These are phyloP conservation scores for Xiphydria camelus DNA, from an alignment of 2,888 invertebrate species.

Conservation along the genomic window DNA sequence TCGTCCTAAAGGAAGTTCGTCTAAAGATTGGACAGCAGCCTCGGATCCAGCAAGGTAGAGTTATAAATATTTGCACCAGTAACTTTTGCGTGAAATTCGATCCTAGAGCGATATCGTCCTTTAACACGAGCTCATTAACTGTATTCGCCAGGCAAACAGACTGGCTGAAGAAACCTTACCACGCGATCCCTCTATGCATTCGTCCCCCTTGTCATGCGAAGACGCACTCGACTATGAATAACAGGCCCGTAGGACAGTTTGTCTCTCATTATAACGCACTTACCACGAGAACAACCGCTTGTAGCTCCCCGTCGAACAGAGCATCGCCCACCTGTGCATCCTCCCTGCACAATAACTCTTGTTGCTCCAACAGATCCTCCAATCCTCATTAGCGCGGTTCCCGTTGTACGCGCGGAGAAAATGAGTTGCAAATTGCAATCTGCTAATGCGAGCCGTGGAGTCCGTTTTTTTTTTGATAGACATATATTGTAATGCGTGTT, in stretches of 20 bases:
- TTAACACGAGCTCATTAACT: too few relatives aligned
- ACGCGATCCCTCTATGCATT: constrained; percentile 23
- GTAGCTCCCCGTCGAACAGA: not conserved
- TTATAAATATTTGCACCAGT: too few relatives aligned
- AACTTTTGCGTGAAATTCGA: too few relatives aligned
- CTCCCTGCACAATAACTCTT: not conserved
- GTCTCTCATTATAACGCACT: not conserved
- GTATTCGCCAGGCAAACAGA: constrained; percentile 26
- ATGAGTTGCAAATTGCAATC: too few relatives aligned
- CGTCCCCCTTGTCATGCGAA: not conserved
- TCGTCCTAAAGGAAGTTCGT: too few relatives aligned
- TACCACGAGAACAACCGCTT: not conserved
- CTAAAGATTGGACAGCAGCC: too few relatives aligned
- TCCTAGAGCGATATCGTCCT: too few relatives aligned
- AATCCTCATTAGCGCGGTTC: not conserved
- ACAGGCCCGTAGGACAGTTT: not conserved
- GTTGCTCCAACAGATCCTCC: constrained; percentile 2
- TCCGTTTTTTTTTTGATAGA: too few relatives aligned
- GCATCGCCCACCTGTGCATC: not conserved
- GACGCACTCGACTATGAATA: not conserved
- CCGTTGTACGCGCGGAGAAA: too few relatives aligned
- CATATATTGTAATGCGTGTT: not conserved
- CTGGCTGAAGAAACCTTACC: constrained; percentile 39
- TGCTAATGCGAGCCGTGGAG: too few relatives aligned
- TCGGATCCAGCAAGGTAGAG: too few relatives aligned